phyloP scores from a whole-genome alignment of 2,888 invertebrate genomes.

The Stenichneumon culpator region DNA sequence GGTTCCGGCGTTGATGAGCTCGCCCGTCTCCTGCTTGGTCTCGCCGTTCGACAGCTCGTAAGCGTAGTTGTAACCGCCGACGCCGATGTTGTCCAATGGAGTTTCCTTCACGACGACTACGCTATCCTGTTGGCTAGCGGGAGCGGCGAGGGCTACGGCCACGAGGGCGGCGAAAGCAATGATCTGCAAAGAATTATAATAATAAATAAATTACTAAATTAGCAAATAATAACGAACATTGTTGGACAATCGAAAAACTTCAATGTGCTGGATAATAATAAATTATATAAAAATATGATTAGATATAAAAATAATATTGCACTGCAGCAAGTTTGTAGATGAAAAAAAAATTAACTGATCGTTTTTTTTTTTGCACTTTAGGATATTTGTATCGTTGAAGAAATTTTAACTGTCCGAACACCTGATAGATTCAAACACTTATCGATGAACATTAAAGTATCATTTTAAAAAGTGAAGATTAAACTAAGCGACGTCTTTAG shows the following conservation, averaged over 20 bases:
- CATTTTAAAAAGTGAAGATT: neutral
- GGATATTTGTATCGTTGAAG: neutral
- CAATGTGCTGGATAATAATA: no score
- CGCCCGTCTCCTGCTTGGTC: slow-evolving; percentile 73
- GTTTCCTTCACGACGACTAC: slow-evolving; percentile 74
- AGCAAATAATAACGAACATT: no score
- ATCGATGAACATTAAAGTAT: neutral
- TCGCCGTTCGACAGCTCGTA: slow-evolving; percentile 78
- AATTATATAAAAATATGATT: no score
- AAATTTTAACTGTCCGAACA: neutral
- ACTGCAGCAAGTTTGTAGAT: no score
- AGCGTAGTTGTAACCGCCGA: slow-evolving; percentile 75
- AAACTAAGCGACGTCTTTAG: neutral
- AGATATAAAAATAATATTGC: no score
- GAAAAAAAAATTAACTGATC: no score
- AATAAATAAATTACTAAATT: slow-evolving; percentile 8
- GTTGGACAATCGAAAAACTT: no score
- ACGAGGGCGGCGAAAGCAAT: slow-evolving; percentile 75
- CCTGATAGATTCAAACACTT: neutral
- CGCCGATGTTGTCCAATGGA: slow-evolving; percentile 77
- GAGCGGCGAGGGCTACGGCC: slow-evolving; percentile 76
- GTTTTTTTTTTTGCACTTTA: neutral
- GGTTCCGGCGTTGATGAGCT: slow-evolving; percentile 72
- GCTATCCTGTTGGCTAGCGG: slow-evolving; percentile 45
- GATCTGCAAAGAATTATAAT: slow-evolving; percentile 69